phyloP scores from a whole-genome alignment of 2,113 vertebrate genomes.

The Cathartes aura region DNA sequence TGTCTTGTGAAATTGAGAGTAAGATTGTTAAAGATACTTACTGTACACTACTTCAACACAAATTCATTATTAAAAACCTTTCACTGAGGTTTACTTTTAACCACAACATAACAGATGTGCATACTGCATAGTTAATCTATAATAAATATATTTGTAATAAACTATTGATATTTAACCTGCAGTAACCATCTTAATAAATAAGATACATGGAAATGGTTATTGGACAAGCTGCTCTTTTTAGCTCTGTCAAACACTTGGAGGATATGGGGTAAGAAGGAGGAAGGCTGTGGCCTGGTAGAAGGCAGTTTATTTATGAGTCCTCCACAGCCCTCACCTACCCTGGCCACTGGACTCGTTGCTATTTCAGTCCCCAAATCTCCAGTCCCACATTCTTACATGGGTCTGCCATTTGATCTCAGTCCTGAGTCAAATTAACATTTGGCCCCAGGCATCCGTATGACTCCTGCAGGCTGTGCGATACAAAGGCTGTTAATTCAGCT shows the following conservation, averaged over 20 bases:
- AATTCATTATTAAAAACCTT: slow-evolving; percentile 55
- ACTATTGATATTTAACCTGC: slow-evolving; percentile 64
- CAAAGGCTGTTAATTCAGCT: background rate
- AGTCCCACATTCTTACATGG: background rate
- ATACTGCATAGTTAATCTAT: slow-evolving; percentile 17
- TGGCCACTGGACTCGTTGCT: background rate
- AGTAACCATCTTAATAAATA: slow-evolving; percentile 59
- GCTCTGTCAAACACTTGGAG: background rate
- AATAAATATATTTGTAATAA: slow-evolving; percentile 59
- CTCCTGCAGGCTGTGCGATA: background rate
- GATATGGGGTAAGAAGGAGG: background rate
- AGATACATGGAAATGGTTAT: slow-evolving; percentile 24
- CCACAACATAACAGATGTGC: background rate
- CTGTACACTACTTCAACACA: slow-evolving; percentile 7
- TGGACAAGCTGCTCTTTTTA: background rate
- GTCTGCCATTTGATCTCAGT: background rate
- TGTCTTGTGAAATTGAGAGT: slow-evolving; percentile 59
- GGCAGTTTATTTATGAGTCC: background rate
- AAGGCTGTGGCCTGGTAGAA: background rate
- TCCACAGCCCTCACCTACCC: background rate
- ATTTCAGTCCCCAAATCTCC: background rate
- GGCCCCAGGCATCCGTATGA: background rate
- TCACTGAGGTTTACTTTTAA: slow-evolving; percentile 47
- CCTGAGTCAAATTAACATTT: background rate
- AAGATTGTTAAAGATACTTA: slow-evolving; percentile 55